phyloP scores from a whole-genome alignment of 64 coral and sea anemone genomes.

The Montipora efflorescens region DNA sequence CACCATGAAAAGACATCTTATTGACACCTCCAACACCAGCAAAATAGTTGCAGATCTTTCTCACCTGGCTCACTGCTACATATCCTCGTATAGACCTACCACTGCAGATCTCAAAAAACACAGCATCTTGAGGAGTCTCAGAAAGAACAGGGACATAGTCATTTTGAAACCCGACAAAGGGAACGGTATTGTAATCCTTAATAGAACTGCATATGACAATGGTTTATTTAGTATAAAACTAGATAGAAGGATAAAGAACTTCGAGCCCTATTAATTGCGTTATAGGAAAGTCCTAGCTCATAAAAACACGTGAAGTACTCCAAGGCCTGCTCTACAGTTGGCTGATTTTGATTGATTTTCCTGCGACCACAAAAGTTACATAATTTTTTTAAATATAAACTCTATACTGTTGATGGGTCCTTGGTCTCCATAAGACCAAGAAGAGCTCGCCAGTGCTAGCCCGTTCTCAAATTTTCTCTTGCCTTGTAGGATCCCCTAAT shows the following conservation, averaged over 20 bases:
- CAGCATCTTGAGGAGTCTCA: too few species aligned
- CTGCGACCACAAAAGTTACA: slow-evolving; percentile 4
- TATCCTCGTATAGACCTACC: too few species aligned
- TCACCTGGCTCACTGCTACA: too few species aligned
- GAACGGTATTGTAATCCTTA: too few species aligned
- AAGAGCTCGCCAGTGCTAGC: neutral
- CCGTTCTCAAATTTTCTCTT: neutral
- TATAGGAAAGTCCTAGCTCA: neutral
- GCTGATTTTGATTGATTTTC: neutral
- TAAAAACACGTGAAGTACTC: slow-evolving; percentile 43
- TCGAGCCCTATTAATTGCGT: slow-evolving; percentile 43
- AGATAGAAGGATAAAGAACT: slow-evolving; percentile 46
- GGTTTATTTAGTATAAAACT: too few species aligned
- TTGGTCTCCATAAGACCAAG: neutral
- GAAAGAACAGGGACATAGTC: too few species aligned
- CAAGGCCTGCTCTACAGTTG: slow-evolving; percentile 36
- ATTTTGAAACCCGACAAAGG: too few species aligned
- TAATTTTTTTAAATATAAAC: slow-evolving; percentile 6
- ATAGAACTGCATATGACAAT: too few species aligned
- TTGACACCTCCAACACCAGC: too few species aligned
- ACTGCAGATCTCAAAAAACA: too few species aligned
- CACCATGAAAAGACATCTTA: too few species aligned
- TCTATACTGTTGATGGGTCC: slow-evolving; percentile 11
- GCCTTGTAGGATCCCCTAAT: neutral
- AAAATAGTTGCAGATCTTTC: too few species aligned